phyloP scores from a whole-genome alignment of 1,140 invertebrate species.

The Hylaeus volcanicus region DNA sequence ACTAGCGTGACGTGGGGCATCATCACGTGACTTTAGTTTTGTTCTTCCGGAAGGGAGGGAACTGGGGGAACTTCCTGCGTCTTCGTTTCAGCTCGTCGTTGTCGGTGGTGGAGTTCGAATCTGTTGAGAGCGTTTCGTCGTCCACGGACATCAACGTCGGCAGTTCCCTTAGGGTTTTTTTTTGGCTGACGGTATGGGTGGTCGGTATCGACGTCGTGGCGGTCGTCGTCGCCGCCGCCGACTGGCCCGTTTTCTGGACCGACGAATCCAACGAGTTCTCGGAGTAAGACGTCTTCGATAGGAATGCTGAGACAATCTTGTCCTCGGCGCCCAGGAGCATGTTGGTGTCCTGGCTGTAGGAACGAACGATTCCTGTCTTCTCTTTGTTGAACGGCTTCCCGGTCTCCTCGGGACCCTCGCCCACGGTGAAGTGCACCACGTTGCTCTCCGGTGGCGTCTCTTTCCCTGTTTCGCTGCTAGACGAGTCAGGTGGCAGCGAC shows the following conservation, averaged over 20 bases:
- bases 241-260: conserved; percentile 1
- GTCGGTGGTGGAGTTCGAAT: conserved; percentile 81
- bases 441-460: conserved; percentile 74
- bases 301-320: conserved; percentile 67
- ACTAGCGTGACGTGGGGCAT: conserved; percentile 49
- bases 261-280: conserved; percentile 77
- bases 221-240: background rate
- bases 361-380: conserved; percentile 60
- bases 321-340: conserved; percentile 67
- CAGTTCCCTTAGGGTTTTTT: conserved; percentile 69
- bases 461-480: conserved; percentile 77
- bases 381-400: conserved; percentile 33
- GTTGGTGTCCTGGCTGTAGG: conserved; percentile 77
- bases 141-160: conserved; percentile 73
- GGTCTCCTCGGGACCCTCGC: conserved; percentile 63
- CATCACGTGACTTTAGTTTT: conserved; percentile 78
- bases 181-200: conserved; percentile 23
- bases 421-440: conserved; percentile 73
- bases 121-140: conserved; percentile 80
- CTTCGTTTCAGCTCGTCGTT: conserved; percentile 78
- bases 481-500: conserved; percentile 77
- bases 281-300: conserved; percentile 78
- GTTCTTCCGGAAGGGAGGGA: conserved; percentile 77
- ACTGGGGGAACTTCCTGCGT: conserved; percentile 76
- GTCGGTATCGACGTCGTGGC: conserved; percentile 33